These are phyloP conservation scores for Sarcophaga caerulescens DNA, from an alignment of 2,888 invertebrate species.

Conservation along the genomic window DNA sequence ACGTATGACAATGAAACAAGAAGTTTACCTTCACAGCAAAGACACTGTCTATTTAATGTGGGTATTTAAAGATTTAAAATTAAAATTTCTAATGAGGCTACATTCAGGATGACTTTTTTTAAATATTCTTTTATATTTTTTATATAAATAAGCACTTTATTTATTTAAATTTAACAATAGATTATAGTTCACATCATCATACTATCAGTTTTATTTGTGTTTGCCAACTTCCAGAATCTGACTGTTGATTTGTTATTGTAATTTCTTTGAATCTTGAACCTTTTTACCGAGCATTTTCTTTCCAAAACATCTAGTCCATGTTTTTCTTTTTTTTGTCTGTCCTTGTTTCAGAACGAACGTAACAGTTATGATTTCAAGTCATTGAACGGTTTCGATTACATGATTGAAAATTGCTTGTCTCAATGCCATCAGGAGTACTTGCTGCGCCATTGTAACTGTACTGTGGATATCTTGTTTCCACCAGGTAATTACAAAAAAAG, in stretches of 20 bases:
- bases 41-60: constrained; percentile 77
- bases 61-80: constrained; percentile 51
- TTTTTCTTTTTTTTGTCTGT: no score
- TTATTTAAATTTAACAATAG: no score
- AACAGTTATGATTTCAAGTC: constrained; percentile 75
- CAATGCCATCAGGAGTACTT: constrained; percentile 80
- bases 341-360: constrained; percentile 75
- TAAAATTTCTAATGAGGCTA: not conserved
- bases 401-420: constrained; percentile 79
- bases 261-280: no score
- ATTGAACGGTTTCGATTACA: constrained; percentile 77
- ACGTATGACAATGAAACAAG: constrained; percentile 77
- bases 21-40: constrained; percentile 72
- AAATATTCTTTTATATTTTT: not conserved
- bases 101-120: not conserved
- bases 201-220: no score
- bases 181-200: no score
- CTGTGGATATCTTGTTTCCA: constrained; percentile 79
- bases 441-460: constrained; percentile 79
- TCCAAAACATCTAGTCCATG: no score
- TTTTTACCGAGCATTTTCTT: no score
- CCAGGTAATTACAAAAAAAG: constrained; percentile 73
- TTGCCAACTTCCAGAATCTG: no score
- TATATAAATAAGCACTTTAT: no score
- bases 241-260: no score